Percentiles rank a stretch among this genome's conserved stretches.
Conservation (phyloP, 2,797 vertebrate genomes). For the Trachops cirrhosus region DNA sequence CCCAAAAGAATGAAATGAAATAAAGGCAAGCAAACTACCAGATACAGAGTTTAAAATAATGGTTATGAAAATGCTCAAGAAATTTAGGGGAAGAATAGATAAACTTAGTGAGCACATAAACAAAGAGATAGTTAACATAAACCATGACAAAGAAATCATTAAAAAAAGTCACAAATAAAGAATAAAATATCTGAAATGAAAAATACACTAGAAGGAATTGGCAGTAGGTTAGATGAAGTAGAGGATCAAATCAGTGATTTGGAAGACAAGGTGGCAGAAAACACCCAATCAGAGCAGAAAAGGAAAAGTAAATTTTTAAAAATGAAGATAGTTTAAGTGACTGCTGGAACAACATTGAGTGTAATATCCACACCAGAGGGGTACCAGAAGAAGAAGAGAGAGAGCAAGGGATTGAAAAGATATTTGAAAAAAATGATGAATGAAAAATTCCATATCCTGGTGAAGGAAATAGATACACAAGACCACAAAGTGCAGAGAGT, state of each 20-base stretch:
- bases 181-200: background rate
- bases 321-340: background rate
- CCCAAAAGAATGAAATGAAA: background rate
- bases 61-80: background rate
- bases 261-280: background rate
- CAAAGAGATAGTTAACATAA: background rate
- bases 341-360: background rate
- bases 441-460: background rate
- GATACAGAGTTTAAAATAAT: background rate
- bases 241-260: background rate
- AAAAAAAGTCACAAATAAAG: background rate
- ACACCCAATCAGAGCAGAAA: background rate
- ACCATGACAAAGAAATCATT: background rate
- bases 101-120: background rate
- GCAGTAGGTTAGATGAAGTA: background rate
- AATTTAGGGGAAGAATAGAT: background rate
- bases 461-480: background rate
- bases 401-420: background rate
- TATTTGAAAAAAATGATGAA: background rate
- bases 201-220: background rate
- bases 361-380: background rate
- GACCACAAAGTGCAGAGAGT: background rate
- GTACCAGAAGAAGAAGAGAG: background rate
- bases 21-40: background rate
- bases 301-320: background rate